Conservation (phyloP, 2,113 vertebrate species). For the Collichthys lucidus region DNA sequence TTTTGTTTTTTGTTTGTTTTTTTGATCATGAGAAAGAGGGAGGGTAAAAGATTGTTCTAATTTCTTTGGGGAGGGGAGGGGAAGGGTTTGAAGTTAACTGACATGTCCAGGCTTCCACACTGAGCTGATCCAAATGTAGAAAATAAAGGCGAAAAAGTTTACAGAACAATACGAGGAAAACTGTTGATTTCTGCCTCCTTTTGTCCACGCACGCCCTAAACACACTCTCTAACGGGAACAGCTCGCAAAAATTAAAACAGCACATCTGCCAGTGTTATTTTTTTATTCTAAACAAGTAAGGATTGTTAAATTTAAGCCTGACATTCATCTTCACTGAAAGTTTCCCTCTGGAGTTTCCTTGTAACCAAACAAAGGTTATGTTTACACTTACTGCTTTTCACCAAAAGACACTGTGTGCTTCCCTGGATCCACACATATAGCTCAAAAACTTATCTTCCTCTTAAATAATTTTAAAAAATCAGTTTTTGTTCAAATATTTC, state of each 20-base stretch:
- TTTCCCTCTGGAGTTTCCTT: not conserved
- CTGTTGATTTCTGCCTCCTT: slow-evolving; percentile 44
- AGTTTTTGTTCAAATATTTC: not conserved
- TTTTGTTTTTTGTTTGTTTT: not conserved
- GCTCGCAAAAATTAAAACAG: not conserved
- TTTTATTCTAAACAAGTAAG: not conserved
- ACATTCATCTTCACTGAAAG: not conserved
- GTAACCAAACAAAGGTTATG: not conserved
- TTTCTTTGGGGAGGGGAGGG: not conserved
- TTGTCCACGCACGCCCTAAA: slow-evolving; percentile 6
- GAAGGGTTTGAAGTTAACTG: slow-evolving; percentile 50
- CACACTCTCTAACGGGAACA: not conserved
- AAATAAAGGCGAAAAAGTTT: slow-evolving; percentile 82
- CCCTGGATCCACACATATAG: not conserved
- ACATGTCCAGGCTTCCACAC: slow-evolving; percentile 80
- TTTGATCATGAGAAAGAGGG: slow-evolving; percentile 38
- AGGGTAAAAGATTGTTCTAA: slow-evolving; percentile 46
- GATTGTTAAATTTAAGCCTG: not conserved
- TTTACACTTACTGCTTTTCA: not conserved
- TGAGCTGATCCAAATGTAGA: slow-evolving; percentile 83
- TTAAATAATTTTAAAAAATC: not conserved
- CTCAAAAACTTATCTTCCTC: not conserved
- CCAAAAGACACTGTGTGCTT: not conserved
- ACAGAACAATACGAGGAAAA: slow-evolving; percentile 61
- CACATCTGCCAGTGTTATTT: not conserved